Evolutionary conservation across 2,113 vertebrate species (phyloP).

Genomic region (Parotia lawesii): DNA sequence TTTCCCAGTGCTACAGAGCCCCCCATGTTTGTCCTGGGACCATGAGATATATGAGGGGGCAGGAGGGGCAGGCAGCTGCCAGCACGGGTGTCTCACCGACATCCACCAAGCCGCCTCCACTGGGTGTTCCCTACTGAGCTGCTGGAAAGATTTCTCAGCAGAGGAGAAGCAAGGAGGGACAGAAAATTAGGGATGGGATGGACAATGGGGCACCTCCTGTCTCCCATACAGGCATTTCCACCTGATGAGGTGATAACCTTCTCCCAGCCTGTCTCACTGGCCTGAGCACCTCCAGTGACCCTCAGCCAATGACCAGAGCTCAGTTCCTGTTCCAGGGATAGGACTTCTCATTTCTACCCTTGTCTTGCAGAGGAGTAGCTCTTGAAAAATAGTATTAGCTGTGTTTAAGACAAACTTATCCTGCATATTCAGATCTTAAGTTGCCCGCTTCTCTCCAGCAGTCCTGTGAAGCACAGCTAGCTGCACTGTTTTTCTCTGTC

Average conservation of each 20-base stretch:
- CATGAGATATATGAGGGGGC: accelerated
- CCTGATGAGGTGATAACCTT: not conserved
- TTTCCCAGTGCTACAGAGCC: not conserved
- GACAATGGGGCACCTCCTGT: not conserved
- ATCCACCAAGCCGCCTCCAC: accelerated
- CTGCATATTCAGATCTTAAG: not conserved
- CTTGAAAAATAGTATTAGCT: not conserved
- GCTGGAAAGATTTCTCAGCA: not conserved
- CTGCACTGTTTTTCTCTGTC: not conserved
- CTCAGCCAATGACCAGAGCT: not conserved
- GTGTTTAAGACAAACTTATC: not conserved
- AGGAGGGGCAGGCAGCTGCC: not conserved
- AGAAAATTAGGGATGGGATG: not conserved
- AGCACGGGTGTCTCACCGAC: not conserved
- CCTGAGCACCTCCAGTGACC: not conserved
- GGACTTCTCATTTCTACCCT: not conserved
- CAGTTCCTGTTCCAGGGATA: accelerated
- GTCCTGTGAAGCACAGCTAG: not conserved
- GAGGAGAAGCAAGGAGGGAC: not conserved
- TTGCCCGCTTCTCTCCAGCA: not conserved
- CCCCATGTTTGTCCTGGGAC: not conserved
- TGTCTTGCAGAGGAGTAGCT: not conserved
- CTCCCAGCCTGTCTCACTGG: not conserved
- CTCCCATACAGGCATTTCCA: not conserved
- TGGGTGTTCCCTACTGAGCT: not conserved